phyloP scores from a whole-genome alignment of 2,888 invertebrate genomes.

The Troides oblongomaculatus region DNA sequence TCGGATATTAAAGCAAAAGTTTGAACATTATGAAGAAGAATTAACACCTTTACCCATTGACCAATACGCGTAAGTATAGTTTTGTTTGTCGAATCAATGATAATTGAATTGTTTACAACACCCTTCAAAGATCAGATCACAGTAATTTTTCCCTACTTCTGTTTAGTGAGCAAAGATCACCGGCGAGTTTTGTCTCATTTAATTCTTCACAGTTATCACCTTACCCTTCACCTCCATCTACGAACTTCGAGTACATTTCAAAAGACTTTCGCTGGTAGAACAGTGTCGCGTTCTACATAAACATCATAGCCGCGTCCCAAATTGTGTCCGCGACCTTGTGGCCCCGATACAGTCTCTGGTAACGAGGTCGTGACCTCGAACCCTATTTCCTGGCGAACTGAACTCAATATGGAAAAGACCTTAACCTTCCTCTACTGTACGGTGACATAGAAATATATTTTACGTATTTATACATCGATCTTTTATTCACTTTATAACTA shows the following conservation, averaged over 20 bases:
- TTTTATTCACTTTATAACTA: too few relatives aligned
- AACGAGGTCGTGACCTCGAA: background rate
- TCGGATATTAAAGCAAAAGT: constrained; percentile 40
- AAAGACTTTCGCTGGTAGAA: constrained; percentile 3
- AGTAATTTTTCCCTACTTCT: too few relatives aligned
- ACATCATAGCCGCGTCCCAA: background rate
- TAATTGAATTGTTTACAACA: too few relatives aligned
- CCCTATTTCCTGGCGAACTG: background rate
- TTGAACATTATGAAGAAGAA: constrained; percentile 51
- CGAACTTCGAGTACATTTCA: too few relatives aligned
- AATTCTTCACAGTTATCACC: too few relatives aligned
- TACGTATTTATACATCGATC: too few relatives aligned
- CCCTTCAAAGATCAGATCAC: too few relatives aligned
- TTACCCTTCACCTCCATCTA: too few relatives aligned
- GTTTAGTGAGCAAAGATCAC: too few relatives aligned
- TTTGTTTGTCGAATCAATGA: background rate
- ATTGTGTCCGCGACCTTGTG: constrained; percentile 1
- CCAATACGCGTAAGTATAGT: constrained; percentile 54
- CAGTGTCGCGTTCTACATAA: constrained; percentile 6
- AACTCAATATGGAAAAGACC: background rate
- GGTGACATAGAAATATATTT: too few relatives aligned
- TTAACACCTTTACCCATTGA: constrained; percentile 63
- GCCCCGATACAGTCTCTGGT: background rate
- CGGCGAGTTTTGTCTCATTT: too few relatives aligned
- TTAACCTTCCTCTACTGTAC: background rate